phyloP scores from a whole-genome alignment of 1,140 invertebrate genomes.

The Protaetia brevitarsis region DNA sequence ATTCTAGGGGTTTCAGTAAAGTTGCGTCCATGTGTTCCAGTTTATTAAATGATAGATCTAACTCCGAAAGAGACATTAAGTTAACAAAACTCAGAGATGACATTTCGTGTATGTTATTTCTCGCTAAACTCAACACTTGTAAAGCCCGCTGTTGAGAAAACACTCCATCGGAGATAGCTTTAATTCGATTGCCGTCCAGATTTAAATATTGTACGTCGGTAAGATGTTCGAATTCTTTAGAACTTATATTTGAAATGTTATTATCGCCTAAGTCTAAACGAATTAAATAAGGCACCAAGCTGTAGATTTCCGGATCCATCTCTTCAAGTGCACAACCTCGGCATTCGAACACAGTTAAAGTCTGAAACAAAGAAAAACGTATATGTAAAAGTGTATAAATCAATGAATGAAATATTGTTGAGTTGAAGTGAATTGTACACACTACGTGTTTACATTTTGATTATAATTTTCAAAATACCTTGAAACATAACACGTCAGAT shows the following conservation, averaged over 20 bases:
- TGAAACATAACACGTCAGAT: no score
- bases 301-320: constrained; percentile 70
- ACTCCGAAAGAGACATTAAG: constrained; percentile 58
- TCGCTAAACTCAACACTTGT: constrained; percentile 57
- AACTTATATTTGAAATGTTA: constrained; percentile 65
- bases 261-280: constrained; percentile 75
- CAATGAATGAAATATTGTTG: no score
- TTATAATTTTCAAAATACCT: no score
- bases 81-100: constrained; percentile 64
- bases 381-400: no score
- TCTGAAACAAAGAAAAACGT: constrained; percentile 48
- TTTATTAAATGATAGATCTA: constrained; percentile 72
- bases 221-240: constrained; percentile 67
- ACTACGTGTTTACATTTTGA: no score
- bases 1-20: constrained; percentile 56
- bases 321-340: constrained; percentile 64
- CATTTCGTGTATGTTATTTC: constrained; percentile 67
- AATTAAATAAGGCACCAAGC: constrained; percentile 61
- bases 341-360: constrained; percentile 65
- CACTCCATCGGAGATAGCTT: constrained; percentile 63
- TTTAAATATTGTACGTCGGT: constrained; percentile 63
- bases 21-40: constrained; percentile 60
- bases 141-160: constrained; percentile 61
- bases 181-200: constrained; percentile 73
- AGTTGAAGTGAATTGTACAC: no score